Base-by-base conservation (phyloP, 1,140 invertebrate genomes). In the Drosophila nannoptera region DNA sequence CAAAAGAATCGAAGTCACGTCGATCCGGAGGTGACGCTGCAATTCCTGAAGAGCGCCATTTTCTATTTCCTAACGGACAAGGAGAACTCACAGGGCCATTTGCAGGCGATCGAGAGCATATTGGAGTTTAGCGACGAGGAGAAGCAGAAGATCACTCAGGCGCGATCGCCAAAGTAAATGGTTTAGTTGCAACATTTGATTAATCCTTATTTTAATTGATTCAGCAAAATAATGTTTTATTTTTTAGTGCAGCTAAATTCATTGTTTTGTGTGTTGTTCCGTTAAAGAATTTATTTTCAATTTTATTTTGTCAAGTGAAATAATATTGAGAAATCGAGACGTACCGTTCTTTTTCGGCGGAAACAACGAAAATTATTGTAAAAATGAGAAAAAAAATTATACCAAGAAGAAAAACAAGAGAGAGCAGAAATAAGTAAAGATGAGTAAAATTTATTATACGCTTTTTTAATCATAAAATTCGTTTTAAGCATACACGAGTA, bases 41-140 rank as follows among this genome's bases (percentile, higher is more conserved):
- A 96, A 88, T 97, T 97, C 90, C 91, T 97, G 55, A 96, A 96
- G 90, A 96, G 95, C 59, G 95, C 95, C n/a, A 92, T 97, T 76
- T 97, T 96, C 87, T 96, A 97, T 88, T 96, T 96, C 87, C 91
- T 97, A 45, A 96, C 95, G 0, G 95, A 97, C 86, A 94, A 94
- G 73, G 95, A 96, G 78, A 97, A 96, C 86, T 93, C 94, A 63
- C 93, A 94, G 74, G 95, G 94, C 8, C 95, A 97, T 88, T 90
- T 96, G 16, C 94, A 94, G 76, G 96, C 95, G 33, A 96, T 97
- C 72, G 94, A 96, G 88, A 96, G 95, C 89, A 96, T 97, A 75
- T 90, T 97, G 69, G 95, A 94, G 16, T 96, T 95, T 81, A 93
- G 92, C 29, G 93, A 94, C 32, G 91, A 91, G 35, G 95, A 96